Conservation (phyloP, 2,888 invertebrate species). For the Phytoseiulus persimilis region DNA sequence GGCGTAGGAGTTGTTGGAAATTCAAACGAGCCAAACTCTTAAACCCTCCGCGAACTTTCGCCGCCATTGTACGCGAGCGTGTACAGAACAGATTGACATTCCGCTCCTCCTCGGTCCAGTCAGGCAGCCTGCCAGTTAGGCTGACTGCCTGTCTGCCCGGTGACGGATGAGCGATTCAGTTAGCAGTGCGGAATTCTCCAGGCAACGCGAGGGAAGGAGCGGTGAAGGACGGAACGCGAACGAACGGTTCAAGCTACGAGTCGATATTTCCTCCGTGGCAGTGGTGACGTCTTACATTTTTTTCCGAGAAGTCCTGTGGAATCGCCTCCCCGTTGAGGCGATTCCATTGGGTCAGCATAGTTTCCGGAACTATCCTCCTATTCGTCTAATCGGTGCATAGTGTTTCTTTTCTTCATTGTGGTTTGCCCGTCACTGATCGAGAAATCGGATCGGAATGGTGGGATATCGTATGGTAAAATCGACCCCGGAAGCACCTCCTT, state of each 20-base stretch:
- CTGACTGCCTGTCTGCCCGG: not conserved
- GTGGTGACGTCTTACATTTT: no score
- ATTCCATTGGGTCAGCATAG: no score
- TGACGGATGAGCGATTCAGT: not conserved
- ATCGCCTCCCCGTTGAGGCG: no score
- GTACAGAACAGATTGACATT: slow-evolving; percentile 5
- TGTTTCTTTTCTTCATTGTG: no score
- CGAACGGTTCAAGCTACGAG: not conserved
- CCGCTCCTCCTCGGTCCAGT: not conserved
- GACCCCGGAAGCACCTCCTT: no score
- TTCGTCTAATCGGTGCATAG: no score
- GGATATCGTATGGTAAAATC: no score
- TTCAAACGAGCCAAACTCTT: not conserved
- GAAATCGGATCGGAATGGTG: no score
- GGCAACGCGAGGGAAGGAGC: not conserved
- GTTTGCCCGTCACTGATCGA: no score
- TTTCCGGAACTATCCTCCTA: no score
- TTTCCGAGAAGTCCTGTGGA: no score
- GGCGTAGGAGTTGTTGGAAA: not conserved
- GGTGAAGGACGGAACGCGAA: not conserved
- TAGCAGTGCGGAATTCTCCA: not conserved
- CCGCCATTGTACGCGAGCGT: not conserved
- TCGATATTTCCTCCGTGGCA: no score
- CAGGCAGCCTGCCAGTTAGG: not conserved
- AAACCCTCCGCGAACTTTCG: not conserved